phyloP scores from a whole-genome alignment of 2,113 vertebrate genomes.

The Rousettus leschenaultii region DNA sequence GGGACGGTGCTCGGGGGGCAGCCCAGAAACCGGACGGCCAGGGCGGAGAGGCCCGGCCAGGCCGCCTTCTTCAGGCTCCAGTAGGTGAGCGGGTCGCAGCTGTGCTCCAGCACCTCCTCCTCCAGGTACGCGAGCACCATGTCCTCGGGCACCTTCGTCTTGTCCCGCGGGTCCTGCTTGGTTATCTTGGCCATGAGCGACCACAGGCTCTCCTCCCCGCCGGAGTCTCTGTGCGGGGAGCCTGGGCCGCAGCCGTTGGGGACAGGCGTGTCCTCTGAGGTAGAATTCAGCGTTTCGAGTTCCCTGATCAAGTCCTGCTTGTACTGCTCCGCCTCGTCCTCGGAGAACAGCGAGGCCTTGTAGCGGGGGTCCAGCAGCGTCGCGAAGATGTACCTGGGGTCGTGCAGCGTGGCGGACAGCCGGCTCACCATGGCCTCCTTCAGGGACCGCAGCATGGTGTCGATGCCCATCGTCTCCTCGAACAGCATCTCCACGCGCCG shows the following conservation, averaged over 20 bases:
- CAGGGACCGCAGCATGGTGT: slow-evolving; percentile 94
- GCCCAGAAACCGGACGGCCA: slow-evolving; percentile 95
- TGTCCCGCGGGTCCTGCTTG: slow-evolving; percentile 88
- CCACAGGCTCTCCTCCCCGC: slow-evolving; percentile 91
- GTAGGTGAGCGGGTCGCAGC: slow-evolving; percentile 97
- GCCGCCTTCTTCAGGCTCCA: slow-evolving; percentile 96
- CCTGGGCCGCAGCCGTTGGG: slow-evolving; percentile 86
- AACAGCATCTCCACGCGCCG: slow-evolving; percentile 96
- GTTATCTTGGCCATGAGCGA: slow-evolving; percentile 92
- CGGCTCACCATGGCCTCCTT: slow-evolving; percentile 95
- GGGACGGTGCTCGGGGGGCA: slow-evolving; percentile 96
- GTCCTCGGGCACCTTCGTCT: slow-evolving; percentile 89
- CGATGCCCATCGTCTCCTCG: slow-evolving; percentile 97
- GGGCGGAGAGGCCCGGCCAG: slow-evolving; percentile 94
- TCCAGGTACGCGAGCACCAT: slow-evolving; percentile 94
- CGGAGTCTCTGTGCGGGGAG: slow-evolving; percentile 81
- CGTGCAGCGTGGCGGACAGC: slow-evolving; percentile 90
- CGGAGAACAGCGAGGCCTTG: slow-evolving; percentile 95
- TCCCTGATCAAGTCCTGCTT: slow-evolving; percentile 95
- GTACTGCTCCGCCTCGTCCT: slow-evolving; percentile 94
- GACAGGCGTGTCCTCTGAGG: slow-evolving; percentile 87
- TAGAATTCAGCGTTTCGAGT: slow-evolving; percentile 91
- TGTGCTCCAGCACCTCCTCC: slow-evolving; percentile 97
- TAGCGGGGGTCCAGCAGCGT: slow-evolving; percentile 97
- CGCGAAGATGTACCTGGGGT: slow-evolving; percentile 93